phyloP scores from a whole-genome alignment of 92 coral and sea anemone genomes.

The Anthopleura xanthogrammica region DNA sequence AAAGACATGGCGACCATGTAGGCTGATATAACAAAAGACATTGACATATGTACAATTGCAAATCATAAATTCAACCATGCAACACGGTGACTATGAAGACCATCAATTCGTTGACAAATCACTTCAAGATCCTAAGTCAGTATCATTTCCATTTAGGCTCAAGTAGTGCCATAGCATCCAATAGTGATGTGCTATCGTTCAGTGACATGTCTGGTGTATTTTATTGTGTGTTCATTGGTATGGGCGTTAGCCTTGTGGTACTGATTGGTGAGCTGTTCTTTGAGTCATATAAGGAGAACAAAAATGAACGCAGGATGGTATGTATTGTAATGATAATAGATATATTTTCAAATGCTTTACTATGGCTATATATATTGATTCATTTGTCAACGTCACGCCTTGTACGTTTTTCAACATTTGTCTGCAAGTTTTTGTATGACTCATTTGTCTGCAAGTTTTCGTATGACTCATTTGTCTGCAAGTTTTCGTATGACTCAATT shows the following conservation, averaged over 20 bases:
- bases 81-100: too few species aligned
- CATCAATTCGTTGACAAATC: background rate
- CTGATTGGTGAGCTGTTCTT: slow-evolving; percentile 47
- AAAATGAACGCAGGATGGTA: slow-evolving; percentile 40
- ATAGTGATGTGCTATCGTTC: slow-evolving; percentile 63
- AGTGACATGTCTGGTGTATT: slow-evolving; percentile 74
- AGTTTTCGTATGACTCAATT: background rate
- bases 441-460: background rate
- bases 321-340: background rate
- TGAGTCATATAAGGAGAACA: slow-evolving; percentile 58
- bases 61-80: background rate
- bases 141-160: slow-evolving; percentile 1
- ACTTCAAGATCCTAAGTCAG: too few species aligned
- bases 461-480: too few species aligned
- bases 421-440: too few species aligned
- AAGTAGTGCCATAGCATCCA: slow-evolving; percentile 30
- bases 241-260: slow-evolving; percentile 54
- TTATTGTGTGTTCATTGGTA: slow-evolving; percentile 61
- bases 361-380: background rate
- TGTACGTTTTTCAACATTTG: too few species aligned
- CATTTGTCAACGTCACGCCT: too few species aligned
- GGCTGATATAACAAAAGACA: too few species aligned
- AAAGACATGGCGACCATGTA: too few species aligned
- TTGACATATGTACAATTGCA: too few species aligned
- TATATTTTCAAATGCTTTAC: background rate